A percentile compares a stretch with the other conserved stretches of the same genome.
Conservation (phyloP, 1,140 invertebrate genomes). For the Vanessa atalanta region DNA sequence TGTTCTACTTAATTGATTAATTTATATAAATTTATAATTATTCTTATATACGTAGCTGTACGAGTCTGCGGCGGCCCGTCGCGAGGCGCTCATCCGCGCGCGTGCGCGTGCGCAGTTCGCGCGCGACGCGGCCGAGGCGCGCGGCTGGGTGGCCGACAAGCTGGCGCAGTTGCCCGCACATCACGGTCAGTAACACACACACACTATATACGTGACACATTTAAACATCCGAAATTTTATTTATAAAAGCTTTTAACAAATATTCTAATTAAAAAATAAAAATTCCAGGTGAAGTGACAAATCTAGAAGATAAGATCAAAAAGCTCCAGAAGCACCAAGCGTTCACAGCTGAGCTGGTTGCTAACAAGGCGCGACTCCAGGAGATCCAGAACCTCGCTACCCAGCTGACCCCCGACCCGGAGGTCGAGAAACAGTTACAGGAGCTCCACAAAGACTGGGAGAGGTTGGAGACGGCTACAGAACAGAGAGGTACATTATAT, state of each 20-base stretch:
- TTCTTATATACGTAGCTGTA: slow-evolving; percentile 74
- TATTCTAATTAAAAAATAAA: neutral
- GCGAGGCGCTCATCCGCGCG: slow-evolving; percentile 87
- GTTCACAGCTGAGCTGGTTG: slow-evolving; percentile 96
- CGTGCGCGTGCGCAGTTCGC: slow-evolving; percentile 94
- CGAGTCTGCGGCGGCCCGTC: slow-evolving; percentile 83
- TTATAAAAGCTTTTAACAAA: neutral
- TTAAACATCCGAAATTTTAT: no score
- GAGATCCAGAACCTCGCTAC: slow-evolving; percentile 89
- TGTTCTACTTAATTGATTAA: no score
- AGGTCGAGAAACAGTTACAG: slow-evolving; percentile 88
- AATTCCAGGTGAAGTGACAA: slow-evolving; percentile 85
- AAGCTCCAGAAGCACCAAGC: slow-evolving; percentile 99
- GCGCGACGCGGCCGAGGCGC: slow-evolving; percentile 92
- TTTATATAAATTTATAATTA: no score
- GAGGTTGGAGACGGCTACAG: slow-evolving; percentile 89
- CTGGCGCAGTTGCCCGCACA: slow-evolving; percentile 90
- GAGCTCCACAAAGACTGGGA: slow-evolving; percentile 78
- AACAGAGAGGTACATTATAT: slow-evolving; percentile 77
- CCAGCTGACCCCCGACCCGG: slow-evolving; percentile 85
- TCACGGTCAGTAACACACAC: slow-evolving; percentile 55
- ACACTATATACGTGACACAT: no score
- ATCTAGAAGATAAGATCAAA: slow-evolving; percentile 94
- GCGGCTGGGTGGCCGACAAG: slow-evolving; percentile 97
- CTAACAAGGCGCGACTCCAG: slow-evolving; percentile 92